Evolutionary conservation across 2,888 invertebrate species (phyloP).

Genomic region (Thelaira solivaga): DNA sequence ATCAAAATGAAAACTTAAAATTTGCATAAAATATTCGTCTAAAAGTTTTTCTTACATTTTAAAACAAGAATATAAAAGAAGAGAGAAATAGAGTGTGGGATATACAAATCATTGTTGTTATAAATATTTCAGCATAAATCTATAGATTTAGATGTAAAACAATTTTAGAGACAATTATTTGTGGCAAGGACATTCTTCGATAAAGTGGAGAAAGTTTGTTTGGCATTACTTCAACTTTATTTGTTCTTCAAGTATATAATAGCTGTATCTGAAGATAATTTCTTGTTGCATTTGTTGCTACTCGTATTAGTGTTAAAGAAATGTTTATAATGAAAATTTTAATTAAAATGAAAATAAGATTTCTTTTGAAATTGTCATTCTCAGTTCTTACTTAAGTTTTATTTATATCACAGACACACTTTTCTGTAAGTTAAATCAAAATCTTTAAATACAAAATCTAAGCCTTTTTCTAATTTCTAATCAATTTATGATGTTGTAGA

Average conservation of each 20-base stretch:
- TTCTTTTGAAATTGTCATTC: neutral
- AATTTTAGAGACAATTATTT: conserved; percentile 46
- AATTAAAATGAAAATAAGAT: conserved; percentile 17
- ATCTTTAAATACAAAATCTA: no score
- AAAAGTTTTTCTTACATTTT: conserved; percentile 24
- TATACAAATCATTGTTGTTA: neutral
- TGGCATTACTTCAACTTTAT: no score
- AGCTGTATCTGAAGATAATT: conserved; percentile 18
- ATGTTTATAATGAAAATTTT: conserved; percentile 14
- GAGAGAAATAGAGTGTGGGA: neutral
- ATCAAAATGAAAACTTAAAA: conserved; percentile 24
- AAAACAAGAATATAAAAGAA: neutral
- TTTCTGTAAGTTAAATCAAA: no score
- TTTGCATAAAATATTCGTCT: conserved; percentile 39
- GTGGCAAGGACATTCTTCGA: conserved; percentile 32
- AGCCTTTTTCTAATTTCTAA: no score
- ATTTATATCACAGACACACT: no score
- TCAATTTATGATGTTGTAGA: no score
- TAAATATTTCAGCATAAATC: neutral
- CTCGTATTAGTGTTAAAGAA: no score
- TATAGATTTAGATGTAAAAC: conserved; percentile 9
- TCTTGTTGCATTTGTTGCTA: no score
- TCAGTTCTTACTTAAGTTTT: no score
- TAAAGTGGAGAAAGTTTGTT: conserved; percentile 25
- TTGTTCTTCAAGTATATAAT: neutral